phyloP scores from a whole-genome alignment of 2,888 invertebrate species.

The Chromoteleia sp. region DNA sequence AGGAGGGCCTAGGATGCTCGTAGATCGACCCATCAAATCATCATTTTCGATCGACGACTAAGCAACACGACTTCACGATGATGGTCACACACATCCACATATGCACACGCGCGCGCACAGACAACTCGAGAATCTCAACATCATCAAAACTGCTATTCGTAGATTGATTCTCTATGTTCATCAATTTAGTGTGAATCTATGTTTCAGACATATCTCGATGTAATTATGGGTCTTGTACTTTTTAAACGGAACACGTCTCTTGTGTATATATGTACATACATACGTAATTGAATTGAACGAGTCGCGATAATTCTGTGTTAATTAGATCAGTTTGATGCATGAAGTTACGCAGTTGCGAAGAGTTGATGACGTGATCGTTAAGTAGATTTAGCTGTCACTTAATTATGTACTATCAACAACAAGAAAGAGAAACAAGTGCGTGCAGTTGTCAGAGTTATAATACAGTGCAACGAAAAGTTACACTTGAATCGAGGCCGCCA shows the following conservation, averaged over 20 bases:
- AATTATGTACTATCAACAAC: conserved; percentile 39
- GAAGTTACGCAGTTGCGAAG: conserved; percentile 49
- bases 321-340: conserved; percentile 63
- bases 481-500: conserved; percentile 31
- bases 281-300: conserved; percentile 21
- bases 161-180: conserved; percentile 53
- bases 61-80: conserved; percentile 52
- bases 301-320: conserved; percentile 46
- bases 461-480: conserved; percentile 12
- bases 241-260: conserved; percentile 31
- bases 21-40: conserved; percentile 73
- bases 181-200: conserved; percentile 54
- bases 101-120: conserved; percentile 14
- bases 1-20: conserved; percentile 81
- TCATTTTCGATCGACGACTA: conserved; percentile 41
- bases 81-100: conserved; percentile 42
- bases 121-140: conserved; percentile 27
- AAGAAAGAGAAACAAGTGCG: conserved; percentile 57
- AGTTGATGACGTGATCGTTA: conserved; percentile 54
- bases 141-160: conserved; percentile 32
- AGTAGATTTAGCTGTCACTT: conserved; percentile 51
- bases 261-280: conserved; percentile 63
- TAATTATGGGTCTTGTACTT: conserved; percentile 54
- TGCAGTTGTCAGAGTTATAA: conserved; percentile 57
- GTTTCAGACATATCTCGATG: conserved; percentile 63